phyloP scores from a whole-genome alignment of 2,888 invertebrate genomes.

The Clanis bilineata region DNA sequence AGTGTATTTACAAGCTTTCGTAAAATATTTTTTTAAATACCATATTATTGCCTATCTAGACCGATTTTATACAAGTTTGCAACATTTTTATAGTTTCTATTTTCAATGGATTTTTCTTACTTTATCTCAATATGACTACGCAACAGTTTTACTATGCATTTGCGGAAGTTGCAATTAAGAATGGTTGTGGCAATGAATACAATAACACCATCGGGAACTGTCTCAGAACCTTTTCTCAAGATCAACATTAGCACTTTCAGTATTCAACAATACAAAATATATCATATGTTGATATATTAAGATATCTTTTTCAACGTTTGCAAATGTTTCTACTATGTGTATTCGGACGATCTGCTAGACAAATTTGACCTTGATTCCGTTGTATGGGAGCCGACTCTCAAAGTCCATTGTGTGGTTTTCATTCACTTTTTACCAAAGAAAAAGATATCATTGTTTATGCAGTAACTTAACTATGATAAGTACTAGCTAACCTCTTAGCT shows the following conservation, averaged over 20 bases:
- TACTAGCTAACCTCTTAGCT: too few species aligned
- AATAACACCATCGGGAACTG: constrained; percentile 66
- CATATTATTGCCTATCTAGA: too few species aligned
- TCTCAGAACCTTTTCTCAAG: constrained; percentile 58
- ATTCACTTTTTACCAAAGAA: constrained; percentile 67
- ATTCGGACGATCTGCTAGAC: constrained; percentile 68
- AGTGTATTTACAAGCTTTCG: too few species aligned
- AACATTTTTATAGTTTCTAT: too few species aligned
- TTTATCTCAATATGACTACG: constrained; percentile 31
- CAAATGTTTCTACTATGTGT: constrained; percentile 40
- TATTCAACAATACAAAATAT: background rate
- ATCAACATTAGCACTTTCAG: background rate
- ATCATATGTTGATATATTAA: background rate
- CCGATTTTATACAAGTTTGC: too few species aligned
- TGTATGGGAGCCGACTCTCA: constrained; percentile 64
- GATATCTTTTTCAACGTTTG: background rate
- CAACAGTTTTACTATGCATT: constrained; percentile 41
- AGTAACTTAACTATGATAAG: background rate
- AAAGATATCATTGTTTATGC: background rate
- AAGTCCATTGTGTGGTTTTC: constrained; percentile 63
- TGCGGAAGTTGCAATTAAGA: constrained; percentile 74
- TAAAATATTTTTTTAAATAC: too few species aligned
- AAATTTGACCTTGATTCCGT: constrained; percentile 75
- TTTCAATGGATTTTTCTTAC: too few species aligned
- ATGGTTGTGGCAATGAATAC: constrained; percentile 67